These are phyloP conservation scores for Thymelicus acteon DNA, from an alignment of 2,888 invertebrate species.

Conservation along the genomic window DNA sequence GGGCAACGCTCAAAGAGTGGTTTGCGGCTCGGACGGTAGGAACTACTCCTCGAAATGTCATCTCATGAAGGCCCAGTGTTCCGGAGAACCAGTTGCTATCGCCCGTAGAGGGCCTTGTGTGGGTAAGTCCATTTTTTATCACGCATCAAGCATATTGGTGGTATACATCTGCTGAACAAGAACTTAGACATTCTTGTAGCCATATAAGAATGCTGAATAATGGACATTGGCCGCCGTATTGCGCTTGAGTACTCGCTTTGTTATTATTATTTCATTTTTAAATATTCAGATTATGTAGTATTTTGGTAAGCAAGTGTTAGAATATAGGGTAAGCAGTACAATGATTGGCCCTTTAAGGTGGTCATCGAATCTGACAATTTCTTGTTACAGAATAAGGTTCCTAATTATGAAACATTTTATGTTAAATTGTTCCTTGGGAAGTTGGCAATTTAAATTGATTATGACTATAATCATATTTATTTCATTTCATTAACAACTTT, in stretches of 20 bases:
- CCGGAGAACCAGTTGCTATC: conserved; percentile 88
- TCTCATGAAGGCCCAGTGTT: conserved; percentile 90
- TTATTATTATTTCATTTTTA: too few species aligned
- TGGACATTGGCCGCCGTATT: neutral
- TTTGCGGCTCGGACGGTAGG: conserved; percentile 92
- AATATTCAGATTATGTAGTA: too few species aligned
- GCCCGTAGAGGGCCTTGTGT: conserved; percentile 90
- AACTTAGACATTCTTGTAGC: conserved; percentile 13
- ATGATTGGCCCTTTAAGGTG: too few species aligned
- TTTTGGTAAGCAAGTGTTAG: too few species aligned
- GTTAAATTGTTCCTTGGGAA: too few species aligned
- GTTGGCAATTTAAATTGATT: too few species aligned
- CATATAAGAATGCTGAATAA: conserved; percentile 24
- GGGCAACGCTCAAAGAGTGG: conserved; percentile 74
- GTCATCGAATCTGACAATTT: too few species aligned
- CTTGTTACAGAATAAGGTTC: too few species aligned
- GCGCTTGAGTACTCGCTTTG: neutral
- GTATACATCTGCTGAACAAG: conserved; percentile 24
- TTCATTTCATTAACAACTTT: too few species aligned
- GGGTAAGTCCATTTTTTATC: conserved; percentile 75
- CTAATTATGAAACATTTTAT: too few species aligned
- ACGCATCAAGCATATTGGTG: conserved; percentile 15
- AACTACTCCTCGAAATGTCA: conserved; percentile 93
- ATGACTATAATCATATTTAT: too few species aligned
- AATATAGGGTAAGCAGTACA: too few species aligned